phyloP scores from a whole-genome alignment of 2,797 vertebrate genomes.

The Crocodylus rhombifer region DNA sequence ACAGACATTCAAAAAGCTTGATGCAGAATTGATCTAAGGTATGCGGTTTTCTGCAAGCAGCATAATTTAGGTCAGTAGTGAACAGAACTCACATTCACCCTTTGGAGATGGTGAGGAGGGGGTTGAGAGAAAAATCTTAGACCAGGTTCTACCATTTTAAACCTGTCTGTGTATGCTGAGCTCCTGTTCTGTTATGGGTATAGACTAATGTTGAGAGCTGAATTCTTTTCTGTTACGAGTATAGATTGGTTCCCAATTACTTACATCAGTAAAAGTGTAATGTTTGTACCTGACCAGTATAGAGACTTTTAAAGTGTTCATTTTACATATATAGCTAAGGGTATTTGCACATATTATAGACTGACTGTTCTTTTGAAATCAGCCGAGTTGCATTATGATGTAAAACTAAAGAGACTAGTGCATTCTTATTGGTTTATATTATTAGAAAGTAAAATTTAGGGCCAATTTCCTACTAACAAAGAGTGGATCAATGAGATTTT shows the following conservation, averaged over 20 bases:
- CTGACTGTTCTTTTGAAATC: neutral
- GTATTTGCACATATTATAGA: neutral
- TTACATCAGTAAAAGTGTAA: neutral
- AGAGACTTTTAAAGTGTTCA: neutral
- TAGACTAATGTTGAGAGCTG: too few relatives aligned
- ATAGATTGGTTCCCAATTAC: rapidly evolving
- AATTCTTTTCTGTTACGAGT: too few relatives aligned
- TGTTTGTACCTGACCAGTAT: neutral
- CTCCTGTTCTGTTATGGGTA: too few relatives aligned
- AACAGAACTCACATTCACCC: too few relatives aligned
- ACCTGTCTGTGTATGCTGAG: too few relatives aligned
- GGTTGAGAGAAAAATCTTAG: too few relatives aligned
- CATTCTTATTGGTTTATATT: neutral
- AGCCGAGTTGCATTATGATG: neutral
- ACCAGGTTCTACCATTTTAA: too few relatives aligned
- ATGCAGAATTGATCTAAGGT: too few relatives aligned
- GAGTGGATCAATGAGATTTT: neutral
- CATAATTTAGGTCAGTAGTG: too few relatives aligned
- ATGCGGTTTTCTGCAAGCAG: too few relatives aligned
- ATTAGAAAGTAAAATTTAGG: neutral
- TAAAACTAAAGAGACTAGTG: neutral
- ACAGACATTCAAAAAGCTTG: too few relatives aligned
- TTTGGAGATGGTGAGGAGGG: too few relatives aligned
- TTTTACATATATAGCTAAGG: neutral
- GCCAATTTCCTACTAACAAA: neutral